phyloP scores from a whole-genome alignment of 92 coral and sea anemone genomes.

The Parazoanthus swiftii region DNA sequence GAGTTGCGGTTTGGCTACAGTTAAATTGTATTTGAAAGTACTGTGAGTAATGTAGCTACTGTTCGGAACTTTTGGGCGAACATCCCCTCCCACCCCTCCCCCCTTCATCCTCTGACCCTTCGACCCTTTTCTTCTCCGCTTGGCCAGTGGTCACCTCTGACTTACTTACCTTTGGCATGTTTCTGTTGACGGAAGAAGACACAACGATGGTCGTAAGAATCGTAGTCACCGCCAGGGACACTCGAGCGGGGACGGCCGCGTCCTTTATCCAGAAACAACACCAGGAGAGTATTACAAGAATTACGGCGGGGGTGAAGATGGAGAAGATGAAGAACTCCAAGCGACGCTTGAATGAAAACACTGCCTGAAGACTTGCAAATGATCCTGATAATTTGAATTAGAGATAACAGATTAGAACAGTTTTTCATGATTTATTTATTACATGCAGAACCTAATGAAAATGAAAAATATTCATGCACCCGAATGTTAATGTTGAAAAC shows the following conservation, averaged over 20 bases:
- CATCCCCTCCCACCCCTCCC: no score
- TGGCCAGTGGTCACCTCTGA: not conserved
- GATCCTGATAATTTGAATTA: conserved; percentile 42
- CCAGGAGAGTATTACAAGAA: conserved; percentile 67
- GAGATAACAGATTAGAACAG: not conserved
- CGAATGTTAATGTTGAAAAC: not conserved
- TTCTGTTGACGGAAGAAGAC: conserved; percentile 63
- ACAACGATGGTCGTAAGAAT: conserved; percentile 69
- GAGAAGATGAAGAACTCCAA: conserved; percentile 67
- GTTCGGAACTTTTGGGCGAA: no score
- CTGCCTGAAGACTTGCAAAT: conserved; percentile 54
- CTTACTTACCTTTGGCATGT: conserved; percentile 69
- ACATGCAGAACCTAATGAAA: no score
- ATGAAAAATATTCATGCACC: not conserved
- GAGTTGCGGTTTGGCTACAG: no score
- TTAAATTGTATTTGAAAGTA: no score
- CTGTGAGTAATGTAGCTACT: no score
- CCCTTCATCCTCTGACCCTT: no score
- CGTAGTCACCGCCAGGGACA: conserved; percentile 70
- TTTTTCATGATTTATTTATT: no score
- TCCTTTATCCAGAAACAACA: conserved; percentile 74
- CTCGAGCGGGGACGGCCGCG: conserved; percentile 68
- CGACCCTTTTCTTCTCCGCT: no score
- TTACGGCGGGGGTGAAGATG: conserved; percentile 63
- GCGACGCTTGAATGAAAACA: conserved; percentile 67